These are phyloP conservation scores for Edolisoma coerulescens DNA, from an alignment of 2,113 vertebrate genomes.

Conservation along the genomic window DNA sequence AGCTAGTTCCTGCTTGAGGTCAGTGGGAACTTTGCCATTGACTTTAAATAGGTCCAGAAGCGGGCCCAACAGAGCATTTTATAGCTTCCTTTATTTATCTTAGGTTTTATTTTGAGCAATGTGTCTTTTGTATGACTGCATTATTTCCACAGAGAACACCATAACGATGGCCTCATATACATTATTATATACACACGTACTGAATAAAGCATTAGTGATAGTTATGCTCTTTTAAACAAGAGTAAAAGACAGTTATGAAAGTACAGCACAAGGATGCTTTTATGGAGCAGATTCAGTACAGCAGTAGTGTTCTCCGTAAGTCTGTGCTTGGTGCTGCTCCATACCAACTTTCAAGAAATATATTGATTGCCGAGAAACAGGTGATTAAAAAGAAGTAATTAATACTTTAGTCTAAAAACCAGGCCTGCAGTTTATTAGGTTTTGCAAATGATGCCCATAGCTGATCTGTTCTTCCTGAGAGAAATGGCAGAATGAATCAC, in stretches of 20 bases:
- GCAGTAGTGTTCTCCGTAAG: not conserved
- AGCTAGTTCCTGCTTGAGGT: slow-evolving; percentile 43
- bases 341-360: not conserved
- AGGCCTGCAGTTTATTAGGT: not conserved
- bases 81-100: slow-evolving; percentile 64
- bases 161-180: not conserved
- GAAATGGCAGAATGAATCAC: not conserved
- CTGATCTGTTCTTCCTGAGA: not conserved
- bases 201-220: not conserved
- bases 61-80: slow-evolving; percentile 14
- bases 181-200: not conserved
- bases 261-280: not conserved
- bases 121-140: slow-evolving; percentile 38
- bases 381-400: not conserved
- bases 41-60: slow-evolving; percentile 55
- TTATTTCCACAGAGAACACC: slow-evolving; percentile 16
- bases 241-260: not conserved
- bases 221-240: not conserved
- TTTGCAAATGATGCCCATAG: not conserved
- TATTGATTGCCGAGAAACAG: not conserved
- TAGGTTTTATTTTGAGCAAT: slow-evolving; percentile 57
- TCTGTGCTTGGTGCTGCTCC: not conserved
- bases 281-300: not conserved
- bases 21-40: slow-evolving; percentile 50
- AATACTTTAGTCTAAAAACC: not conserved